phyloP scores from a whole-genome alignment of 2,888 invertebrate species.

The Pristionchus mayeri region DNA sequence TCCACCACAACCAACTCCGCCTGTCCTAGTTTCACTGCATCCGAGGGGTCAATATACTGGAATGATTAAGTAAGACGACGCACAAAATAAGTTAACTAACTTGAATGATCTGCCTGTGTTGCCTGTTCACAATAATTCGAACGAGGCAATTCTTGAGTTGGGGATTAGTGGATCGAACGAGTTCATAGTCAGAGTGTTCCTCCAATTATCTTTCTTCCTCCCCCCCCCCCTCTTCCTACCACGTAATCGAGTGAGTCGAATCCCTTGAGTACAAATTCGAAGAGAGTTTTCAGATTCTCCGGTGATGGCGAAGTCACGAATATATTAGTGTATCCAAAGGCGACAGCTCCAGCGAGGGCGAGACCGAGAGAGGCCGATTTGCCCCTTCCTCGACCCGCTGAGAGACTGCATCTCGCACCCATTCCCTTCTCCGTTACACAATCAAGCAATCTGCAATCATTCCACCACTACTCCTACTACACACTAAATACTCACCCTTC shows the following conservation, averaged over 20 bases:
- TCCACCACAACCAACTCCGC: constrained; percentile 96
- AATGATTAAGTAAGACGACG: background rate
- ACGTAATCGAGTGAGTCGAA: constrained; percentile 89
- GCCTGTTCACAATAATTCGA: constrained; percentile 87
- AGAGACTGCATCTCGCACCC: constrained; percentile 92
- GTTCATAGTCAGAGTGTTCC: constrained; percentile 94
- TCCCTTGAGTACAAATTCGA: constrained; percentile 95
- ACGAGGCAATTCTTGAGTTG: constrained; percentile 97
- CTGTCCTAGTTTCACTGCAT: constrained; percentile 89
- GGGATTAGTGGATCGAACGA: constrained; percentile 93
- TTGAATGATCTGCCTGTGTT: constrained; percentile 75
- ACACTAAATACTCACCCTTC: background rate
- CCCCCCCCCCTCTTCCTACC: constrained; percentile 68
- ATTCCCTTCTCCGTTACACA: constrained; percentile 92
- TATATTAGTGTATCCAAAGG: constrained; percentile 87
- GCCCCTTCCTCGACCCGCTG: constrained; percentile 93
- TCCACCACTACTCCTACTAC: background rate
- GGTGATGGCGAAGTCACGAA: constrained; percentile 98
- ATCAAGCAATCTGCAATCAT: constrained; percentile 88
- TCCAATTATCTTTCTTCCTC: constrained; percentile 78
- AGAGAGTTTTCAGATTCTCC: constrained; percentile 96
- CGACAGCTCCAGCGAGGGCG: constrained; percentile 84
- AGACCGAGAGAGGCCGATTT: constrained; percentile 96
- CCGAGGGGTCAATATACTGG: constrained; percentile 94
- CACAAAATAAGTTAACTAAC: constrained; percentile 53